Percentiles rank a stretch among this genome's conserved stretches.
Conservation (phyloP, 2,113 vertebrate genomes). For the Sturnus vulgaris region DNA sequence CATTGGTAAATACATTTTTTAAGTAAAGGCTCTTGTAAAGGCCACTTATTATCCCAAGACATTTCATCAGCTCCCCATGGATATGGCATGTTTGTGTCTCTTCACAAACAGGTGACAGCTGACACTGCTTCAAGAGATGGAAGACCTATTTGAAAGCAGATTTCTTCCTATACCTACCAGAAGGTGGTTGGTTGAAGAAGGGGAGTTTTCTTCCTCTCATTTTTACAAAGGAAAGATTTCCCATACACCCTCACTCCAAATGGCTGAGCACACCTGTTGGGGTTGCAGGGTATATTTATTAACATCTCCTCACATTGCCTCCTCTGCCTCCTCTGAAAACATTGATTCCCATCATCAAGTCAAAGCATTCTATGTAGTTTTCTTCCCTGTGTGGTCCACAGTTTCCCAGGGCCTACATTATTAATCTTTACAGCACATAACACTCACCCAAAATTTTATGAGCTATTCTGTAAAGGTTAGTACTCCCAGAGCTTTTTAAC, state of each 20-base stretch:
- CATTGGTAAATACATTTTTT: neutral
- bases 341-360: neutral
- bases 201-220: neutral
- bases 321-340: neutral
- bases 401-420: neutral
- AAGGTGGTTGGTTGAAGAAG: neutral
- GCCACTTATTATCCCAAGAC: neutral
- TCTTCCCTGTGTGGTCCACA: neutral
- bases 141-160: neutral
- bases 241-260: neutral
- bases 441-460: neutral
- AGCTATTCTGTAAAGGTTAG: neutral
- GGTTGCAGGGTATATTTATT: neutral
- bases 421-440: neutral
- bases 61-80: neutral
- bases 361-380: neutral
- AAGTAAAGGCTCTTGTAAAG: neutral
- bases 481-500: neutral
- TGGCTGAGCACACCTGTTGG: neutral
- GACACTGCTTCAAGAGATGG: neutral
- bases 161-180: neutral
- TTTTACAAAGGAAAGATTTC: neutral
- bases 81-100: neutral
- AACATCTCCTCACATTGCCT: neutral
- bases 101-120: neutral